Conservation (phyloP, 2,797 vertebrate species). For the Calcarius lapponicus region DNA sequence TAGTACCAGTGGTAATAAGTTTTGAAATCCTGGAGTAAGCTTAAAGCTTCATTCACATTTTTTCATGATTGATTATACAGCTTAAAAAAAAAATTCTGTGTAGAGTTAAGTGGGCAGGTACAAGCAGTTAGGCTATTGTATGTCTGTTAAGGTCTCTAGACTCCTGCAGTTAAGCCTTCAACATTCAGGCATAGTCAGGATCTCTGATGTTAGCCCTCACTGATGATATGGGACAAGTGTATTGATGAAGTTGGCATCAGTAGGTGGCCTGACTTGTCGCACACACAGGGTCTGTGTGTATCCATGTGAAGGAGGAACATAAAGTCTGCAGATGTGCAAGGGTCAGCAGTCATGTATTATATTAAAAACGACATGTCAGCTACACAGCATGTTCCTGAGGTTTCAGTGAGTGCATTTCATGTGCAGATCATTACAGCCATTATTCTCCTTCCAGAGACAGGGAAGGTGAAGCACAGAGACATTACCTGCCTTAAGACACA, state of each 20-base stretch:
- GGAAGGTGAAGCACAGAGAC: background rate
- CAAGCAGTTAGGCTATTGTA: background rate
- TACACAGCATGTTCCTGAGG: background rate
- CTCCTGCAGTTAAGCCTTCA: background rate
- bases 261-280: background rate
- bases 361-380: background rate
- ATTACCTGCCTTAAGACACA: background rate
- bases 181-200: background rate
- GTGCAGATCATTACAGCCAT: background rate
- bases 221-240: background rate
- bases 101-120: background rate
- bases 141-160: fast-evolving
- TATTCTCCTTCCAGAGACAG: background rate
- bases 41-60: fast-evolving
- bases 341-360: background rate
- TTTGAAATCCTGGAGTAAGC: background rate
- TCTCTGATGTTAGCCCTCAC: background rate
- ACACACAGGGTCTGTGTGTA: fast-evolving
- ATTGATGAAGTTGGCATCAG: background rate
- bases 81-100: background rate
- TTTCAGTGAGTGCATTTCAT: background rate
- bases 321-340: background rate
- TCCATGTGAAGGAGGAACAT: background rate
- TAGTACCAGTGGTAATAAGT: background rate
- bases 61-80: background rate